These are phyloP conservation scores for Cryptoprocta ferox DNA, from an alignment of 2,797 vertebrate species.

Conservation along the genomic window DNA sequence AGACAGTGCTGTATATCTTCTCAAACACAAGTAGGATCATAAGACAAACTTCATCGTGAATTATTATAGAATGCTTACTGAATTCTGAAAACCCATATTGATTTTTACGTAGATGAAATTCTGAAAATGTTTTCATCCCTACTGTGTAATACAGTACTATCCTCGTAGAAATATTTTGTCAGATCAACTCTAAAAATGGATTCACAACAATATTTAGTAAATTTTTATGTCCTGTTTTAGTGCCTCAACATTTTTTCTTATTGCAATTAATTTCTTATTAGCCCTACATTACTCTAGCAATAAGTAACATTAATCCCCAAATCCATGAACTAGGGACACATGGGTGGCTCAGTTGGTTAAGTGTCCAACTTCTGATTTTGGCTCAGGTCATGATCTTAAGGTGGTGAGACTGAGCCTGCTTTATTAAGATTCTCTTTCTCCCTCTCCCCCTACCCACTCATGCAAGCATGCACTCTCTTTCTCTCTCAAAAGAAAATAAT, in stretches of 20 bases:
- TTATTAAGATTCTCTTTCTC: no score
- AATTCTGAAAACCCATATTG: not conserved
- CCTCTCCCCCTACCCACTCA: no score
- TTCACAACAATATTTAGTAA: not conserved
- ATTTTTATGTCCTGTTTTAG: not conserved
- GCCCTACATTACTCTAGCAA: not conserved
- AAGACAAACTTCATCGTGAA: not conserved
- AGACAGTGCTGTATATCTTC: not conserved
- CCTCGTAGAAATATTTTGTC: not conserved
- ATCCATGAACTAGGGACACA: no score
- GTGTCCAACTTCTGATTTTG: no score
- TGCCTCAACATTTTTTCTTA: not conserved
- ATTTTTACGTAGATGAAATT: not conserved
- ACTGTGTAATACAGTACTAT: not conserved
- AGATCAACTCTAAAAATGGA: not conserved
- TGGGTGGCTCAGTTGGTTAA: no score
- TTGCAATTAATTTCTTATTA: not conserved
- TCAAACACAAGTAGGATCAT: not conserved
- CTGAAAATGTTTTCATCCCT: not conserved
- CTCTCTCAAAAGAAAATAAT: no score
- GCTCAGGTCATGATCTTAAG: no score
- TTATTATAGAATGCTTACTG: not conserved
- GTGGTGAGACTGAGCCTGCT: no score
- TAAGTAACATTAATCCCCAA: not conserved
- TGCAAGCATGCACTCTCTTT: no score